Evolutionary conservation across 2,113 vertebrate species (phyloP).

Genomic region (Gallinago media): DNA sequence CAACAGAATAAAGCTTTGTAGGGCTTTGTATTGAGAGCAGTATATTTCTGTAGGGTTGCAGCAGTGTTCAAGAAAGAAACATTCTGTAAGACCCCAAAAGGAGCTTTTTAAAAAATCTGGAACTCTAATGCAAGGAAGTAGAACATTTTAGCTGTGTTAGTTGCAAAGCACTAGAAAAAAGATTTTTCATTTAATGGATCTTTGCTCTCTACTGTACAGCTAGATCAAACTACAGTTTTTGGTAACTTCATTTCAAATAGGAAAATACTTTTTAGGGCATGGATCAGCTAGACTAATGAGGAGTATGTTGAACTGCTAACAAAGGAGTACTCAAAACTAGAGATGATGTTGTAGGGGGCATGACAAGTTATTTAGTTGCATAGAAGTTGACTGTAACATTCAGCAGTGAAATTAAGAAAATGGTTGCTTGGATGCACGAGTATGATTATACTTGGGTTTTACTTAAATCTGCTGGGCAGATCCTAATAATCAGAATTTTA

Average conservation of each 20-base stretch:
- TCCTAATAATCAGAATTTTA: neutral
- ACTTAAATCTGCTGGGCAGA: neutral
- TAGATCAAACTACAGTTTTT: neutral
- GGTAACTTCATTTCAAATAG: neutral
- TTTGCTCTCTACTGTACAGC: neutral
- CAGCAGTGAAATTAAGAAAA: neutral
- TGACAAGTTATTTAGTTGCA: neutral
- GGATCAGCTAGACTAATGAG: neutral
- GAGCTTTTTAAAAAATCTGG: neutral
- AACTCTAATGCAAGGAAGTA: neutral
- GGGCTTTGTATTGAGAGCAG: neutral
- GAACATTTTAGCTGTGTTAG: neutral
- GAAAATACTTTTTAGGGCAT: neutral
- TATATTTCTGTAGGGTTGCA: neutral
- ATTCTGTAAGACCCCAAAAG: neutral
- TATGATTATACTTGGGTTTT: neutral
- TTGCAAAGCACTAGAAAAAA: neutral
- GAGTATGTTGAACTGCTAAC: neutral
- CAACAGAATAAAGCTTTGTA: neutral
- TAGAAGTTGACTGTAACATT: neutral
- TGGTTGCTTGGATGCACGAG: neutral
- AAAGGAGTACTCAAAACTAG: neutral
- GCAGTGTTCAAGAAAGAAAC: neutral
- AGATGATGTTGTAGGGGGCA: neutral
- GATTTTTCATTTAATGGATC: neutral